phyloP scores from a whole-genome alignment of 2,113 vertebrate genomes.

The Chaetops frenatus region DNA sequence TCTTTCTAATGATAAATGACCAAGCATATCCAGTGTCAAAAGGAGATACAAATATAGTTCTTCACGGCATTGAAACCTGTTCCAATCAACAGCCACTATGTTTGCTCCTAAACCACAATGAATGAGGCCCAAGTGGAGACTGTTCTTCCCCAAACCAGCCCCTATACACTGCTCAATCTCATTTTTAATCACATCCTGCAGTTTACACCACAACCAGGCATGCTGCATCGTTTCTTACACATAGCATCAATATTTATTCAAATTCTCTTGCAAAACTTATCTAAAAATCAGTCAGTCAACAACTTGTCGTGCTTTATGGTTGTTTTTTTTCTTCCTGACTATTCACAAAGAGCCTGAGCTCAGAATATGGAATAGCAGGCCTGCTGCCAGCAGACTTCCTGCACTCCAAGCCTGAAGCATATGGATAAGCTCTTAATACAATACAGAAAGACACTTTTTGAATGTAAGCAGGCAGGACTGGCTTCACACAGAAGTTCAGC shows the following conservation, averaged over 20 bases:
- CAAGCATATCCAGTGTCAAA: neutral
- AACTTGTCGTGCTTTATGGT: neutral
- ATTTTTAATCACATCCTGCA: neutral
- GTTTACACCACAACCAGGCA: neutral
- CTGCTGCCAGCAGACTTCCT: constrained; percentile 21
- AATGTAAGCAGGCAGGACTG: neutral
- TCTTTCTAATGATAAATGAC: neutral
- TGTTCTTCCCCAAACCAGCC: neutral
- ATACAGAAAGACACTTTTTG: neutral
- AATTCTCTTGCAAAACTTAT: neutral
- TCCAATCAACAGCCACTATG: neutral
- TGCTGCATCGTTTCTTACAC: accelerated
- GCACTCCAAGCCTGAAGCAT: neutral
- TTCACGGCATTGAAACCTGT: accelerated
- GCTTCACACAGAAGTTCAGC: neutral
- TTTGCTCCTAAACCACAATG: neutral
- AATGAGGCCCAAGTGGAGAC: neutral
- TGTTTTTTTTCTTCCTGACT: neutral
- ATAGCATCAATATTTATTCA: neutral
- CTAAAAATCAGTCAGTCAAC: neutral
- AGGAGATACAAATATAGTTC: neutral
- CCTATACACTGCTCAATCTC: neutral
- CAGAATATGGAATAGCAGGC: neutral
- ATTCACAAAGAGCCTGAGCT: neutral
- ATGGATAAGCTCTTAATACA: constrained; percentile 32